These are phyloP conservation scores for Abramis brama DNA, from an alignment of 2,113 vertebrate genomes.

Conservation along the genomic window DNA sequence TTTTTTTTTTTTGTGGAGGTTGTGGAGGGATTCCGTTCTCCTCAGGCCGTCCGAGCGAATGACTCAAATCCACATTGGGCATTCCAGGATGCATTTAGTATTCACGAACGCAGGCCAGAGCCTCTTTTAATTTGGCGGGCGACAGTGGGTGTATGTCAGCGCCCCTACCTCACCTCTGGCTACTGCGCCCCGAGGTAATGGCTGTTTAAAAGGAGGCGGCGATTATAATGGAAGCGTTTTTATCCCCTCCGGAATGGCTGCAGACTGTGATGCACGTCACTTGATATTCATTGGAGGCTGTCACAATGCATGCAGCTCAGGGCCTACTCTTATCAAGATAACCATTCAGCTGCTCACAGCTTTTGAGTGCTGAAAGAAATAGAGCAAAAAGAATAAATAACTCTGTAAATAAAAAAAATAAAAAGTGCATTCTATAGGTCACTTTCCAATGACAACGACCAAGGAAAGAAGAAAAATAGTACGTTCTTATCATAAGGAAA, in stretches of 20 bases:
- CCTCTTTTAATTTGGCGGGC: constrained; percentile 53
- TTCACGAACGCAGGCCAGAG: constrained; percentile 39
- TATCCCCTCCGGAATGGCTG: constrained; percentile 29
- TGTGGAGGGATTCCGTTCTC: constrained; percentile 4
- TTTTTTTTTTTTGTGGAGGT: neutral
- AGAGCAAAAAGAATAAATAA: constrained; percentile 41
- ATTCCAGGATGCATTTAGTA: constrained; percentile 36
- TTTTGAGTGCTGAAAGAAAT: constrained; percentile 19
- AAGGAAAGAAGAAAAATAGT: constrained; percentile 43
- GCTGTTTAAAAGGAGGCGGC: constrained; percentile 51
- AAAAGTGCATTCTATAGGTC: constrained; percentile 43
- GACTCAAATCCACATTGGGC: constrained; percentile 29
- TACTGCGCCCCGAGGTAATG: constrained; percentile 40
- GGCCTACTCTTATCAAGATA: constrained; percentile 61
- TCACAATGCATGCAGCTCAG: constrained; percentile 48
- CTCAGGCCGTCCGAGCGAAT: constrained; percentile 13
- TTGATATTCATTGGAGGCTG: constrained; percentile 64
- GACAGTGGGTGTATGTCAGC: constrained; percentile 52
- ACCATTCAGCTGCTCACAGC: constrained; percentile 38
- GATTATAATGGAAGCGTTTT: constrained; percentile 54
- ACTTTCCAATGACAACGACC: constrained; percentile 41
- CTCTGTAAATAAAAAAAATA: constrained; percentile 35
- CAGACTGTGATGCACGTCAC: constrained; percentile 53
- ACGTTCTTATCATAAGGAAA: constrained; percentile 30
- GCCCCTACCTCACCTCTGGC: constrained; percentile 45